Conservation (phyloP, 2,797 vertebrate genomes). For the Mallotus villosus region DNA sequence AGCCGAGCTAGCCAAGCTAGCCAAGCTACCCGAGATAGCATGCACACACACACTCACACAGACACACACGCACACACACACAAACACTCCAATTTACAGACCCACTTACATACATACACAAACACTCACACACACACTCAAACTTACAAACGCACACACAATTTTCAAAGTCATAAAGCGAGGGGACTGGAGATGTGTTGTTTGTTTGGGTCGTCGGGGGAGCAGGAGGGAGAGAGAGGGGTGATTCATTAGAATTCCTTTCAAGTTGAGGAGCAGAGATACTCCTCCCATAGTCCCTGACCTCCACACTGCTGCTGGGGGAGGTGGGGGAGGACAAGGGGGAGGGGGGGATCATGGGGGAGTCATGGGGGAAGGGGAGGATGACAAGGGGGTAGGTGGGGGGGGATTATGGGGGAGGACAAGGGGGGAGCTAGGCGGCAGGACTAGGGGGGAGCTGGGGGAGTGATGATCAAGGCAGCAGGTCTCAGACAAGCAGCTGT, state of each 20-base stretch:
- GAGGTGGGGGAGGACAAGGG: conserved; percentile 16
- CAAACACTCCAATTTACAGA: conserved; percentile 22
- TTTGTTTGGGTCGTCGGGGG: conserved; percentile 84
- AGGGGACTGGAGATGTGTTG: conserved; percentile 85
- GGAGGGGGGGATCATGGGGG: conserved; percentile 34
- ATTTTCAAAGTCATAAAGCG: conserved; percentile 80
- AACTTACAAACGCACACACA: conserved; percentile 66
- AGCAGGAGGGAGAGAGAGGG: conserved; percentile 71
- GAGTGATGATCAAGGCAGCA: background rate
- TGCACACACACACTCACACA: background rate
- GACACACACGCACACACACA: conserved; percentile 14
- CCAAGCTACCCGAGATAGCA: conserved; percentile 59
- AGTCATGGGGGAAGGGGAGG: background rate
- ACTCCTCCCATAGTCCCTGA: background rate
- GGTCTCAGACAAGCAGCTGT: conserved; percentile 7
- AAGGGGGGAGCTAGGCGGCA: background rate
- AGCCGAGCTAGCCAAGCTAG: conserved; percentile 60
- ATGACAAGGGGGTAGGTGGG: conserved; percentile 47
- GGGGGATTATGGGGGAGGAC: conserved; percentile 24
- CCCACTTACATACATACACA: conserved; percentile 17
- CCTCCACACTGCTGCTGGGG: background rate
- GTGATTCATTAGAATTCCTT: conserved; percentile 67
- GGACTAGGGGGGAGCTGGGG: background rate
- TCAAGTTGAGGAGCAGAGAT: conserved; percentile 57
- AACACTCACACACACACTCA: conserved; percentile 27